Base-by-base conservation (phyloP, 2,888 invertebrate species). In the Salpingus planirostris region DNA sequence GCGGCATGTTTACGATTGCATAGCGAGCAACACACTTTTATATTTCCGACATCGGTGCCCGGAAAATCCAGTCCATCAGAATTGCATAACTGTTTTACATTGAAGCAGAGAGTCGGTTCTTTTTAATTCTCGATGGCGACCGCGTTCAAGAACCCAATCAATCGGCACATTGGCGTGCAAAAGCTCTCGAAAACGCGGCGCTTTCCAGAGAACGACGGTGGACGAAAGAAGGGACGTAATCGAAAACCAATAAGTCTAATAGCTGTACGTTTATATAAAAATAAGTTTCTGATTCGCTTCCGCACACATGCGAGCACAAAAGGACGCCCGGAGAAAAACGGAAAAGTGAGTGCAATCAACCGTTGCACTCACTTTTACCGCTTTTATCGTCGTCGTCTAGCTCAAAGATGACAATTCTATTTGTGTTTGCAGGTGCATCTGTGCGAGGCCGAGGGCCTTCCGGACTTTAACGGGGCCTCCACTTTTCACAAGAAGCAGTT, bases 391-490 rank as follows among this genome's bases (percentile, higher is more conserved):
- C 30, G 18, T 18, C 18, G 5, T 6, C 18, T 5, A 18, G 18
- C 18, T 18, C 18, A 8, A 8, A 18, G 8, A 18, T 18, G 5
- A 8, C 5, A 5, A 8, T 18, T 5, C 5, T 18, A 18, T 18
- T 5, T 18, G 13, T 8, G 11, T 7, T 56, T 58, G 21, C 66
- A 80, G 82, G 73, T 82, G 41, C 82, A 83, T 62, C 68, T 83
- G 13, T 83, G 81, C 68, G 82, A 83, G 63, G 80, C 82, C 27
- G 81, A 82, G 57, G 81, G 80, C 2, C 74, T 81, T 47, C 76
- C 77, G 42, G 78, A 78, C 43, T 69, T 66, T 70, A 78, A 74
- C 64, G 78, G 78, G 26, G 68, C 70, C 21, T 73, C 76, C 38
- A 74, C 71, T 39, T 74, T 73, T 44, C 73, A 74, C 53, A 80